A percentile compares a stretch with the other conserved stretches of the same genome.
These are phyloP conservation scores for Asarcornis scutulata DNA, from an alignment of 2,113 vertebrate species.

Conservation along the genomic window DNA sequence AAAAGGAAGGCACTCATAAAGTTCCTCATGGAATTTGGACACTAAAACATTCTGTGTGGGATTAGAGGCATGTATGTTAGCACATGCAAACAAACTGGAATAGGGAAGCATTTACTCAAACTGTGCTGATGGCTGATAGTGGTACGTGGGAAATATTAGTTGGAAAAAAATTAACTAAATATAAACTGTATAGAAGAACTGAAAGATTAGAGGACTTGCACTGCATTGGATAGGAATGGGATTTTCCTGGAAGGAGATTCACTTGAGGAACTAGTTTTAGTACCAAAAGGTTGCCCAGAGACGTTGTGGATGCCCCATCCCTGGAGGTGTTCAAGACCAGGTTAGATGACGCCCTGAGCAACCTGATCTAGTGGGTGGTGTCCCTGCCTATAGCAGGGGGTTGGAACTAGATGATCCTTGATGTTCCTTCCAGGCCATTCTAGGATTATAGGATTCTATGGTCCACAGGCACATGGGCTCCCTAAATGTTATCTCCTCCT, in stretches of 20 bases:
- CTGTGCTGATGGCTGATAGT: not conserved
- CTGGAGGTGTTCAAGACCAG: too few relatives aligned
- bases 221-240: not conserved
- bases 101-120: not conserved
- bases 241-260: not conserved
- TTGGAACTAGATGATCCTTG: too few relatives aligned
- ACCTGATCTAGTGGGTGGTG: too few relatives aligned
- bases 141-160: not conserved
- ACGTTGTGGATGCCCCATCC: too few relatives aligned
- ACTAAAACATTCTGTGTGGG: not conserved
- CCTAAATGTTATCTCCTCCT: not conserved
- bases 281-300: not conserved
- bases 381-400: too few relatives aligned
- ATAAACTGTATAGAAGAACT: not conserved
- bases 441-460: too few relatives aligned
- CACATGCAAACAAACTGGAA: not conserved
- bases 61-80: not conserved
- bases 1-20: not conserved
- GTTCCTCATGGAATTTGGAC: not conserved
- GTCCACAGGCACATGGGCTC: accelerated
- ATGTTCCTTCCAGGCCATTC: too few relatives aligned
- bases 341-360: too few relatives aligned
- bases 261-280: not conserved
- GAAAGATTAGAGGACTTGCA: not conserved
- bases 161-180: not conserved